Conservation (phyloP, 2,888 invertebrate species). For the Zygothrica quintamaculata region DNA sequence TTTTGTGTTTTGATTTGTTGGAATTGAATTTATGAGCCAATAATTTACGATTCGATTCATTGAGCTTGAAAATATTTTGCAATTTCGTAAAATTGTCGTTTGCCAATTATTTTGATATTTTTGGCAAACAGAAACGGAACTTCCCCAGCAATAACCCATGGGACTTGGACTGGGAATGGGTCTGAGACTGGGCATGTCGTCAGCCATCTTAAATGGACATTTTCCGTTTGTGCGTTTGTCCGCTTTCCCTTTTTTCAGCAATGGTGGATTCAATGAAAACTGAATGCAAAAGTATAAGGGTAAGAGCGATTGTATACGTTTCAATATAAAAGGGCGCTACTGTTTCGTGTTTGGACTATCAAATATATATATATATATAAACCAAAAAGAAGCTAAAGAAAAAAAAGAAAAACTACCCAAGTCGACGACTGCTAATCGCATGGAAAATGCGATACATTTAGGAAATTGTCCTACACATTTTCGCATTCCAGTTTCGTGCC, state of each 20-base stretch:
- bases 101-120: constrained; percentile 62
- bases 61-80: constrained; percentile 70
- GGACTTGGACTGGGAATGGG: constrained; percentile 15
- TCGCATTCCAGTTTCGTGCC: constrained; percentile 63
- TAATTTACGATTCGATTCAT: constrained; percentile 65
- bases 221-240: constrained; percentile 35
- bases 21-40: constrained; percentile 47
- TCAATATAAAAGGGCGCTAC: constrained; percentile 41
- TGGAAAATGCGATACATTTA: constrained; percentile 68
- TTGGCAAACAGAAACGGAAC: constrained; percentile 55
- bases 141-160: constrained; percentile 29
- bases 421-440: constrained; percentile 63
- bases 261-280: constrained; percentile 21
- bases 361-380: too few relatives aligned
- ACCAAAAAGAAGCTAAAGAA: too few relatives aligned
- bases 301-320: constrained; percentile 3
- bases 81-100: constrained; percentile 59
- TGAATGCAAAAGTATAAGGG: neutral
- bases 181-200: constrained; percentile 23
- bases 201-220: constrained; percentile 67
- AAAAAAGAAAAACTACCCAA: constrained; percentile 16
- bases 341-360: constrained; percentile 53
- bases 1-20: constrained; percentile 36
- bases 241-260: constrained; percentile 21
- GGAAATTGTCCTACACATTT: constrained; percentile 71